Evolutionary conservation across 2,888 invertebrate genomes (phyloP).

Genomic region (Acronicta leporina): DNA sequence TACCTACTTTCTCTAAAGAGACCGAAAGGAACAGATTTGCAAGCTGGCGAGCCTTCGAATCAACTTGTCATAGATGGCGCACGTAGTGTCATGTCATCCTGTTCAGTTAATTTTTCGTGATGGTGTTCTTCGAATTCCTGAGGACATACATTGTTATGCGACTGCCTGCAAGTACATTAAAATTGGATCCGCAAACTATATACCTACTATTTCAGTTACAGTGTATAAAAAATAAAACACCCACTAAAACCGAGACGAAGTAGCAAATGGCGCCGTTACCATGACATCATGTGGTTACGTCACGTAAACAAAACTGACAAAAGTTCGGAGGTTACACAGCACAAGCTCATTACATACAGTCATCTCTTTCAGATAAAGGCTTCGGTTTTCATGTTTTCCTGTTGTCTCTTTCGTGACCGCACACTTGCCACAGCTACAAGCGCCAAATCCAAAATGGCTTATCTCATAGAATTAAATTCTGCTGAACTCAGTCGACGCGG

Average conservation of each 20-base stretch:
- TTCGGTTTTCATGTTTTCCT: slow-evolving; percentile 62
- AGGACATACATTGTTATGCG: too few species aligned
- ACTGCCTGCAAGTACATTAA: slow-evolving; percentile 3
- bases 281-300: slow-evolving; percentile 84
- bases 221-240: slow-evolving; percentile 44
- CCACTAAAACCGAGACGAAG: slow-evolving; percentile 52
- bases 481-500: slow-evolving; percentile 67
- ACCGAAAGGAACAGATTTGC: too few species aligned
- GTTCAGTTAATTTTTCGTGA: too few species aligned
- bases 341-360: slow-evolving; percentile 50
- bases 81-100: too few species aligned
- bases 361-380: slow-evolving; percentile 62
- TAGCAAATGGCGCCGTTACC: slow-evolving; percentile 67
- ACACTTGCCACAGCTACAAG: slow-evolving; percentile 42
- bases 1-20: too few species aligned
- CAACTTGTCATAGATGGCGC: too few species aligned
- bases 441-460: slow-evolving; percentile 60
- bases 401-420: slow-evolving; percentile 65
- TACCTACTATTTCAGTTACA: slow-evolving; percentile 24
- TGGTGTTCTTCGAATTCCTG: too few species aligned
- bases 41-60: too few species aligned
- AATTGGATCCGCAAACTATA: slow-evolving; percentile 8
- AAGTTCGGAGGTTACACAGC: slow-evolving; percentile 42
- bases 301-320: slow-evolving; percentile 71
- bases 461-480: slow-evolving; percentile 61